Conservation (phyloP, 1,140 invertebrate genomes). For the Drosophila obscura region DNA sequence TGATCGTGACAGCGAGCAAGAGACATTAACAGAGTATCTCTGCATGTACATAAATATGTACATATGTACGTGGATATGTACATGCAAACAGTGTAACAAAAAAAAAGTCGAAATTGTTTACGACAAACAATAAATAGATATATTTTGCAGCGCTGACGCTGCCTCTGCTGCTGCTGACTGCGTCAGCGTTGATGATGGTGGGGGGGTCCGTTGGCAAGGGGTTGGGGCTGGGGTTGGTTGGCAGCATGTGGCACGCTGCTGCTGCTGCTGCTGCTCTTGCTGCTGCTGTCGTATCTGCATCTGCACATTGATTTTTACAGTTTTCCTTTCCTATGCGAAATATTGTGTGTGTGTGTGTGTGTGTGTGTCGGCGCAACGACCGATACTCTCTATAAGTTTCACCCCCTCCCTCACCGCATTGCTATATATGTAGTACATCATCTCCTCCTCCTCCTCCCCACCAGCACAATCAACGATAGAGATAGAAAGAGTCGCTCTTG, state of each 20-base stretch:
- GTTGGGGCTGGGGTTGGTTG: too few species aligned
- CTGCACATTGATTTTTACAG: conserved; percentile 52
- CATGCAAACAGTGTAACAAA: neutral
- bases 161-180: neutral
- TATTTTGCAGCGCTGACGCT: conserved; percentile 20
- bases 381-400: conserved; percentile 22
- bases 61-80: neutral
- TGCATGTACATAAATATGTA: neutral
- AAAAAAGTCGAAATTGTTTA: conserved; percentile 52
- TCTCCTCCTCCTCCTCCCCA: conserved; percentile 23
- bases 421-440: conserved; percentile 31
- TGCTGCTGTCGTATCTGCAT: conserved; percentile 29
- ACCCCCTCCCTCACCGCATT: too few species aligned
- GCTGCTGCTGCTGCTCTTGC: conserved; percentile 1
- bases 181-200: too few species aligned
- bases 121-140: conserved; percentile 57
- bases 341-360: conserved; percentile 11
- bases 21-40: neutral
- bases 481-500: conserved; percentile 46
- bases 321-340: conserved; percentile 17
- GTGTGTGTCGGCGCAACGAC: conserved; percentile 39
- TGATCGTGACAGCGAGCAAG: neutral
- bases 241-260: neutral
- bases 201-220: too few species aligned
- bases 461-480: conserved; percentile 8